phyloP scores from a whole-genome alignment of 2,888 invertebrate genomes.

The Drosophila rellima region DNA sequence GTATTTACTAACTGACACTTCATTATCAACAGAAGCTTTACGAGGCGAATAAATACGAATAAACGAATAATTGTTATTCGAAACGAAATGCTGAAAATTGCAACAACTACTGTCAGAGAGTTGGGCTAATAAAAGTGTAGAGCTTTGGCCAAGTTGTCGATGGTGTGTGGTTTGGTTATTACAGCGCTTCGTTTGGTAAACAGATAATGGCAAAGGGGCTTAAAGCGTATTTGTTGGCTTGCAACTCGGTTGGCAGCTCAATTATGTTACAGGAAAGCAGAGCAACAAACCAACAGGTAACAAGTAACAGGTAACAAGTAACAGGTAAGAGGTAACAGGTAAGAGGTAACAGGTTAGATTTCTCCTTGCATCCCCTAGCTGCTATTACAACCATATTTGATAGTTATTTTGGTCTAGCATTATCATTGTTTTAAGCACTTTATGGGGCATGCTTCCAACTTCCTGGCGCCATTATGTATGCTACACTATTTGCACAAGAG shows the following conservation, averaged over 20 bases:
- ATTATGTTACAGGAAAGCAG: slow-evolving; percentile 25
- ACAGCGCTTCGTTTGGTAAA: neutral
- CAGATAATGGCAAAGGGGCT: slow-evolving; percentile 30
- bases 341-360: slow-evolving; percentile 12
- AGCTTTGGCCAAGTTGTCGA: slow-evolving; percentile 3
- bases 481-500: slow-evolving; percentile 36
- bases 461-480: slow-evolving; percentile 38
- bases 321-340: neutral
- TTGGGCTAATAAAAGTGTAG: slow-evolving; percentile 6
- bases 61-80: slow-evolving; percentile 9
- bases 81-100: slow-evolving; percentile 3
- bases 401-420: slow-evolving; percentile 53
- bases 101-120: neutral
- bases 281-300: slow-evolving; percentile 6
- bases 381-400: slow-evolving; percentile 48
- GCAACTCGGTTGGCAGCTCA: slow-evolving; percentile 30
- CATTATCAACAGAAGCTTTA: neutral
- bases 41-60: slow-evolving; percentile 2
- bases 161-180: slow-evolving; percentile 6
- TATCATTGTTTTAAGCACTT: slow-evolving; percentile 61
- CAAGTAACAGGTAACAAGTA: slow-evolving; percentile 14
- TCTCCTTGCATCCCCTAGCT: too few species aligned
- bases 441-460: slow-evolving; percentile 29
- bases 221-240: slow-evolving; percentile 27
- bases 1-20: neutral